These are phyloP conservation scores for Cladopsammia gracilis DNA, from an alignment of 64 coral and sea anemone genomes.

Conservation along the genomic window DNA sequence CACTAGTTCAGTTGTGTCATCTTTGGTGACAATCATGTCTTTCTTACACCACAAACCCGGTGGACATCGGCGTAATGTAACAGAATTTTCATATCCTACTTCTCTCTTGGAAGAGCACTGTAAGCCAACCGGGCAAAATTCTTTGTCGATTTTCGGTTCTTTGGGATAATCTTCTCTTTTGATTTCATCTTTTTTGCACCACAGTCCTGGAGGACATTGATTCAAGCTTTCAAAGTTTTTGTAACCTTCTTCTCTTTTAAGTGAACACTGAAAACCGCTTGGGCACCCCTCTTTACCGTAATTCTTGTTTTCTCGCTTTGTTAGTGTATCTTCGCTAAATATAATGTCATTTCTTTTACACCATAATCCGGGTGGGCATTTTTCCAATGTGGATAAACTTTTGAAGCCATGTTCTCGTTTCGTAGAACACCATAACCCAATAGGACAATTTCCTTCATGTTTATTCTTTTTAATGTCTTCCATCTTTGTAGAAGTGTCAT, in stretches of 20 bases:
- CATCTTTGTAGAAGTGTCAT: not conserved
- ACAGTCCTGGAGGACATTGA: slow-evolving; percentile 18
- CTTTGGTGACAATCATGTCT: slow-evolving; percentile 1
- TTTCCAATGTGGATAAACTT: not conserved
- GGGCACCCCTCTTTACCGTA: not conserved
- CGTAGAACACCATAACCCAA: slow-evolving; percentile 55
- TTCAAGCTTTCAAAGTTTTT: not conserved
- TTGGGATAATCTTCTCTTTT: not conserved
- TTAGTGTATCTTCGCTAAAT: not conserved
- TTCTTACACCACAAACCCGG: slow-evolving; percentile 73
- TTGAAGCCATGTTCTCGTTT: slow-evolving; percentile 24
- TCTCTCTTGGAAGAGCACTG: slow-evolving; percentile 22
- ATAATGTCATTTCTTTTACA: slow-evolving; percentile 38
- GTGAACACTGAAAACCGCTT: not conserved
- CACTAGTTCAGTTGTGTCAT: not conserved
- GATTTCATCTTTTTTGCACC: slow-evolving; percentile 44
- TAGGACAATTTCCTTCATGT: slow-evolving; percentile 12
- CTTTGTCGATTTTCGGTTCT: not conserved
- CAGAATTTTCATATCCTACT: not conserved
- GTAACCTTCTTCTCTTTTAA: not conserved
- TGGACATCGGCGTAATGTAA: slow-evolving; percentile 10
- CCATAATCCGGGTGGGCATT: slow-evolving; percentile 55
- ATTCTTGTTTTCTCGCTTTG: not conserved
- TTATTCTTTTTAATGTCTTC: not conserved
- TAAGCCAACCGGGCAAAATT: slow-evolving; percentile 29